Evolutionary conservation across 2,113 vertebrate genomes (phyloP).

Genomic region (Heterochromis multidens): DNA sequence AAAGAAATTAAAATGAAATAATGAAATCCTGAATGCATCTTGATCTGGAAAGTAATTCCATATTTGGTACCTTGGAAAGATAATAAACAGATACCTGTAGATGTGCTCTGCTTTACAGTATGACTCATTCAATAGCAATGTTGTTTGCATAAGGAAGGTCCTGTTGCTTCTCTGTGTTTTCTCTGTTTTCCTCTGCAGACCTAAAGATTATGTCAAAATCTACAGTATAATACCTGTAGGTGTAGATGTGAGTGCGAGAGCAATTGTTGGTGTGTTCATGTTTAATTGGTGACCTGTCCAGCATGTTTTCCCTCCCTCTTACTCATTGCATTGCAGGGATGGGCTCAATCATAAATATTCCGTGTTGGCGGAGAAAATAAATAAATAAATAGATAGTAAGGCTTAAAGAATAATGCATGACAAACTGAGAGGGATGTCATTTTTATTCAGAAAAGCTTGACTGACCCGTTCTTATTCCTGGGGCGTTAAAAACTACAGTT

Average conservation of each 20-base stretch:
- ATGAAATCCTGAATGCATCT: background rate
- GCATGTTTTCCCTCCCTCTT: background rate
- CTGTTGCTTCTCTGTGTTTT: background rate
- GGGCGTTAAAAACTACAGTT: background rate
- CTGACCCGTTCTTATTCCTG: background rate
- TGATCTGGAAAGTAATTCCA: background rate
- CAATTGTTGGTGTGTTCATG: background rate
- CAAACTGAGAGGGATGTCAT: background rate
- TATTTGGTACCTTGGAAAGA: background rate
- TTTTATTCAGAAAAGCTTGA: background rate
- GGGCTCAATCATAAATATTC: background rate
- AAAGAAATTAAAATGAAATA: background rate
- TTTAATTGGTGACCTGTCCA: background rate
- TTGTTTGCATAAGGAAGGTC: background rate
- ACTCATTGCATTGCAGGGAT: background rate
- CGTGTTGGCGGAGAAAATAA: background rate
- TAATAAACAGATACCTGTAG: background rate
- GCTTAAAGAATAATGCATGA: background rate
- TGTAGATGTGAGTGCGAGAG: background rate
- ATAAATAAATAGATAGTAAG: background rate
- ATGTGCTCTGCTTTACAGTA: background rate
- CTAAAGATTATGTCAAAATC: background rate
- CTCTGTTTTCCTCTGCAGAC: background rate
- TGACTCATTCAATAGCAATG: conserved; percentile 18
- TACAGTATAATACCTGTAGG: background rate